Evolutionary conservation across 2,888 invertebrate species (phyloP).

Genomic region (Acanthosepion esculentum): DNA sequence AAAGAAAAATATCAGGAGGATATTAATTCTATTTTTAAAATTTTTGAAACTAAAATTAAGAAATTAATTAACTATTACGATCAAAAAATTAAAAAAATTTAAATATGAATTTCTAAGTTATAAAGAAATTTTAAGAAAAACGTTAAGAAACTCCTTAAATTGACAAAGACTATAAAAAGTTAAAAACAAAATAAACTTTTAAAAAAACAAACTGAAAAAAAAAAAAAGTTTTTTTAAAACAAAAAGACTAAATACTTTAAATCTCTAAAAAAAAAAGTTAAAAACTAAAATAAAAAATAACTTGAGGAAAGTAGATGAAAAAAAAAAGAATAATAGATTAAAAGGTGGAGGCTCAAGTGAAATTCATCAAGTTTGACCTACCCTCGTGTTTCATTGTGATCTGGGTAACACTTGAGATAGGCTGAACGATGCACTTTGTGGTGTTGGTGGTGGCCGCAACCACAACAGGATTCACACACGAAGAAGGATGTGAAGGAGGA

Average conservation of each 20-base stretch:
- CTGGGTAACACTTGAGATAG: conserved; percentile 59
- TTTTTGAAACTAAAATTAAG: too few relatives aligned
- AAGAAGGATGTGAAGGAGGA: conserved; percentile 41
- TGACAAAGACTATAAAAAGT: neutral
- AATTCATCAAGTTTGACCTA: conserved; percentile 46
- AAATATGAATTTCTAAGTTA: neutral
- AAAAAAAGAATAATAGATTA: neutral
- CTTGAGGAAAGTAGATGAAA: neutral
- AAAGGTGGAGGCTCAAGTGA: neutral
- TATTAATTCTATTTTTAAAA: too few relatives aligned
- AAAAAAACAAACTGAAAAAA: neutral
- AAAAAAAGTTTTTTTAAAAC: neutral
- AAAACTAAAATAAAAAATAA: conserved; percentile 4
- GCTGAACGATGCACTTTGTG: conserved; percentile 59
- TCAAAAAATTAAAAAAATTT: neutral
- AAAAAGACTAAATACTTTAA: neutral
- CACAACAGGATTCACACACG: conserved; percentile 47
- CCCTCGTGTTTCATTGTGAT: conserved; percentile 54
- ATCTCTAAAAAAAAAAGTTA: neutral
- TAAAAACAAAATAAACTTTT: neutral
- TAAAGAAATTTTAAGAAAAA: neutral
- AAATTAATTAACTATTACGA: neutral
- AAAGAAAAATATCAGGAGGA: too few relatives aligned
- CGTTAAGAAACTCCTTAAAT: neutral
- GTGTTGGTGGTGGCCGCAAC: conserved; percentile 57